A percentile compares a stretch with the other conserved stretches of the same genome.
Evolutionary conservation across 53 echinoderm and acorn worm species (phyloP).

Genomic region (Mesocentrotus franciscanus): DNA sequence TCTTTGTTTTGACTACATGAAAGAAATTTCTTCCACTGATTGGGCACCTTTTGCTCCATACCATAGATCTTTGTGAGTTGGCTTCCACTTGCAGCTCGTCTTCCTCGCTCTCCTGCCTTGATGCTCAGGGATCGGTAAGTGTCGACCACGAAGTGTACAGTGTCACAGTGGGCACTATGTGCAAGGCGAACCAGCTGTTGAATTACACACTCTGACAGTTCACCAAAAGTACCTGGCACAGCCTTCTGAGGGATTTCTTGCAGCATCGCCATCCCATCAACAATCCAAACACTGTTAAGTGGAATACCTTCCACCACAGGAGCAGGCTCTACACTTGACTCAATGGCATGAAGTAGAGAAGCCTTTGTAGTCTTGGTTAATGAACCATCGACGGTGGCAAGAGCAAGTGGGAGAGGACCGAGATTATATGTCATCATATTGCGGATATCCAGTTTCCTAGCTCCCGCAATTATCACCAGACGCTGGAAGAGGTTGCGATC

Average conservation of each 20-base stretch:
- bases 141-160: conserved; percentile 37
- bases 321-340: conserved; percentile 35
- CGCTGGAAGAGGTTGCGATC: too few species aligned
- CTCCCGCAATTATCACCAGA: conserved; percentile 70
- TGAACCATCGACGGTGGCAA: conserved; percentile 41
- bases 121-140: conserved; percentile 41
- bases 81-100: conserved; percentile 67
- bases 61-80: conserved; percentile 50
- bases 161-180: conserved; percentile 19
- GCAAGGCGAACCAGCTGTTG: conserved; percentile 42
- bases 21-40: conserved; percentile 70
- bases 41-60: conserved; percentile 60
- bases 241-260: conserved; percentile 63
- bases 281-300: conserved; percentile 42
- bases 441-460: conserved; percentile 67
- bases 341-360: conserved; percentile 46
- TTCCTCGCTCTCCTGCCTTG: conserved; percentile 66
- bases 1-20: conserved; percentile 56
- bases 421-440: conserved; percentile 65
- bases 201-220: conserved; percentile 58
- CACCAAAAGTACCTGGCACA: conserved; percentile 63
- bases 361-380: conserved; percentile 45
- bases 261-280: conserved; percentile 78
- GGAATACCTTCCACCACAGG: conserved; percentile 35
- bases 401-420: conserved; percentile 57